A percentile compares a stretch with the other conserved stretches of the same genome.
These are phyloP conservation scores for Bombus fervidus DNA, from an alignment of 1,140 invertebrate genomes.

Conservation along the genomic window DNA sequence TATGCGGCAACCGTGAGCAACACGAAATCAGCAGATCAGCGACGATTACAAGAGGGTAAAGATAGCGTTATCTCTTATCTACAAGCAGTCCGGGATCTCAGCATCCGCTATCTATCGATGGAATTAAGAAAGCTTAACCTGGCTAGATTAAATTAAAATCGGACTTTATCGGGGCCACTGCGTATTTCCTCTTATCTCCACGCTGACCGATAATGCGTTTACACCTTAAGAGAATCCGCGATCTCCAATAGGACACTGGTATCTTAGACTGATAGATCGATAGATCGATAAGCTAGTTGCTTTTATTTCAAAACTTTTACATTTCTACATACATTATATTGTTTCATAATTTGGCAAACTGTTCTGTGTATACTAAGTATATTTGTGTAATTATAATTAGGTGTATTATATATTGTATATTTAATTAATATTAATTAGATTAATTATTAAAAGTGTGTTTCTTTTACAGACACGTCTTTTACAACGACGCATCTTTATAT, in stretches of 20 bases:
- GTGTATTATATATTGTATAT: too few relatives aligned
- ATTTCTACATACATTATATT: not conserved
- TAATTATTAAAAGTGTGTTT: too few relatives aligned
- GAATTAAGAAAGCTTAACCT: constrained; percentile 40
- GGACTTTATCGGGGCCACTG: constrained; percentile 65
- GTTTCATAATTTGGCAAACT: not conserved
- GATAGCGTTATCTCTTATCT: constrained; percentile 53
- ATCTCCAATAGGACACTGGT: not conserved
- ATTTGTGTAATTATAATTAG: too few relatives aligned
- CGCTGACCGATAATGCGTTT: constrained; percentile 22
- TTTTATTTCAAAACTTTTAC: not conserved
- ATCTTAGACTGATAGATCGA: not conserved
- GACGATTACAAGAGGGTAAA: constrained; percentile 12
- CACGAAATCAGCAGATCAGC: constrained; percentile 33
- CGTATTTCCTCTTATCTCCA: constrained; percentile 55
- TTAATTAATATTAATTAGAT: too few relatives aligned
- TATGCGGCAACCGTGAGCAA: not conserved
- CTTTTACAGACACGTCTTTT: too few relatives aligned
- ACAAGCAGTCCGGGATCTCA: constrained; percentile 43
- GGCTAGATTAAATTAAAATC: constrained; percentile 64
- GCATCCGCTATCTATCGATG: constrained; percentile 17
- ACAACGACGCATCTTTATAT: too few relatives aligned
- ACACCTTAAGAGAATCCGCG: not conserved
- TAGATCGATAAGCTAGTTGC: not conserved
- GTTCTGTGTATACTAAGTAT: too few relatives aligned